Evolutionary conservation across 2,888 invertebrate genomes (phyloP), one percentile per base, ranked within the genome.

Genomic region (Oligia latruncula): DNA sequence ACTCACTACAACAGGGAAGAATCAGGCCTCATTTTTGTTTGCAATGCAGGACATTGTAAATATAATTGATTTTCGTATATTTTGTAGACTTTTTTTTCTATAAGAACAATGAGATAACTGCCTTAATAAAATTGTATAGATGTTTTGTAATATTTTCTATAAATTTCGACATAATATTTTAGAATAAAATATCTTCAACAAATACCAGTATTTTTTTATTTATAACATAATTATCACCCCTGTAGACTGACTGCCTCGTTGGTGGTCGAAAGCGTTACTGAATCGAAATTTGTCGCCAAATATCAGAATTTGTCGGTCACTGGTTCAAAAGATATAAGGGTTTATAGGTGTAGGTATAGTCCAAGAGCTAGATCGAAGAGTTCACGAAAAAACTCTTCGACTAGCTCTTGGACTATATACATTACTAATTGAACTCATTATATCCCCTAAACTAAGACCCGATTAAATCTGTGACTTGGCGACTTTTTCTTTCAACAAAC

Each of bases 101-200:
- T 76, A 80, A 64, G 78, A 60, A 83, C 78, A 80, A 76, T 86
- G 71, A 83, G 43, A 64, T 78, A 83, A 76, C 73, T 77, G 81
- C 82, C 78, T 78, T 83, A 81, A n/a, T 75, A 90, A 92, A 86
- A 90, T 90, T 93, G 89, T 93, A 91, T 90, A 92, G 90, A 91
- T 88, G 81, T 91, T 92, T 90, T 88, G 77, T 89, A 90, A 87
- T 86, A 83, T 88, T 70, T 70, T 81, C 84, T 85, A 80, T 89
- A 87, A 84, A 87, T 91, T 91, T 89, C 82, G 88, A 88, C 81
- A 82, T 85, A 86, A 80, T 90, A 86, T 88, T 91, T 86, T 91
- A 92, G 86, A 91, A 89, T 91, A 88, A 89, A 91, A 87, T 87
- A 88, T 84, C 64, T 83, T 86, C 73, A 78, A 88, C 75, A 66